Base-by-base conservation (phyloP, 2,888 invertebrate genomes). In the Omphaloscelis lunosa region DNA sequence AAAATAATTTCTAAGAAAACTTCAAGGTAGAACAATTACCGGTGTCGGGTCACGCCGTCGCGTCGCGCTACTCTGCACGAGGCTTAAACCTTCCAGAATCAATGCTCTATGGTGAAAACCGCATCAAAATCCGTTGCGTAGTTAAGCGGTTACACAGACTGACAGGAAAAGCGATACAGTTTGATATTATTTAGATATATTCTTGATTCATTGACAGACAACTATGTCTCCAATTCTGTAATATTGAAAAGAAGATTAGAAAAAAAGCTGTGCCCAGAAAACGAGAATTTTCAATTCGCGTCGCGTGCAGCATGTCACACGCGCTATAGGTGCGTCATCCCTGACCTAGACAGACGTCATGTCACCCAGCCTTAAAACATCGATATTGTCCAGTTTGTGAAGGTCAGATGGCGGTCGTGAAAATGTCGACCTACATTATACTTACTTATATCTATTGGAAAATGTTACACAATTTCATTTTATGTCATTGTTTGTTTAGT, bases 301-400 rank as follows among this genome's bases (percentile, higher is more conserved):
- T 75, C 45, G 48, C 66, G 63, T 59, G 68, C 12, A 8, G 17
- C 4, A 27, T 34, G n/a, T 7, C 65, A 17, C 45, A 34, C 72
- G 59, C 17, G n/a, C 34, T 53, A 6, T 12, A 17, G 51, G 34
- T 53, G 45, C 72, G 63, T 59, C 65, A 79, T 53, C 80, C 59
- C 34, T 79, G 80, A 79, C 74, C 80, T 80, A 80, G 80, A 80
- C 58, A 73, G 73, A n/a, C 23, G 41, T 59, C 17, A 59, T 29
- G 53, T 65, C 27, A 73, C 51, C 79, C 39, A 65, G 53, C 78
- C 78, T 80, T 80, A 59, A 65, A 79, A 78, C 63, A 80, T 79
- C 65, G 80, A 79, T 73, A 80, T 59, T 79, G 65, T 59, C 78
- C 73, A 80, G 34, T 66, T 27, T 34, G 20, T 53, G 27, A 80